phyloP scores from a whole-genome alignment of 2,113 vertebrate species.

The Myxocyprinus asiaticus region DNA sequence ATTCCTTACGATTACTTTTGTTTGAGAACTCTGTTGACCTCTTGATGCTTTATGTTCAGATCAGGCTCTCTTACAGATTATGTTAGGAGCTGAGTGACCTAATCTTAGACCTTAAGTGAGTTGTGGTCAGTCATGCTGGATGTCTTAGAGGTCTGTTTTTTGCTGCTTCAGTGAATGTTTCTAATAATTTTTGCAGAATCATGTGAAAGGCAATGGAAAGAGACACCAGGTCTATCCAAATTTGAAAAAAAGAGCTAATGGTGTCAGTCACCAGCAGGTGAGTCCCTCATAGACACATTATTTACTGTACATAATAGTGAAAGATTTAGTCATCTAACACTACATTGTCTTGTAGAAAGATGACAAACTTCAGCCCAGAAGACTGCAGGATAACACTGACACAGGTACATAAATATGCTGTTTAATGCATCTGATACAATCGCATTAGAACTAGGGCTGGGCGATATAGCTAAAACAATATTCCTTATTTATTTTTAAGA shows the following conservation, averaged over 20 bases:
- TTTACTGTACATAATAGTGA: neutral
- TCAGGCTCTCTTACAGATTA: too few species aligned
- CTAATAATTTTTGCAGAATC: constrained; percentile 71
- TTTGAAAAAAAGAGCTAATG: constrained; percentile 83
- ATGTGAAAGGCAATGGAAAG: constrained; percentile 80
- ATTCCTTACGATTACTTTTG: too few species aligned
- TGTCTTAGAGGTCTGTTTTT: too few species aligned
- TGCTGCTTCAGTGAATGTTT: neutral
- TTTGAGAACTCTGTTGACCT: too few species aligned
- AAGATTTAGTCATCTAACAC: neutral
- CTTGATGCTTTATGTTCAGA: too few species aligned
- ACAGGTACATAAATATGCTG: constrained; percentile 73
- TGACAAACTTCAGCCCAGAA: constrained; percentile 84
- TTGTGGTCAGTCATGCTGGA: too few species aligned
- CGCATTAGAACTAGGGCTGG: too few species aligned
- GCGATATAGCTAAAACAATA: too few species aligned
- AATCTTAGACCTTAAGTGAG: too few species aligned
- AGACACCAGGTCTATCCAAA: constrained; percentile 82
- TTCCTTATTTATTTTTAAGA: too few species aligned
- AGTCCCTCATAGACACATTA: constrained; percentile 59
- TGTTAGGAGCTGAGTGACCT: too few species aligned
- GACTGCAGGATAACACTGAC: constrained; percentile 90
- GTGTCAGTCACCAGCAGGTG: constrained; percentile 71
- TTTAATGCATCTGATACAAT: neutral
- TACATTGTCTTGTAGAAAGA: constrained; percentile 79